Percentiles rank a stretch among this genome's conserved stretches.
Evolutionary conservation across 2,113 vertebrate genomes (phyloP).

Genomic region (Oceanodroma tethys): DNA sequence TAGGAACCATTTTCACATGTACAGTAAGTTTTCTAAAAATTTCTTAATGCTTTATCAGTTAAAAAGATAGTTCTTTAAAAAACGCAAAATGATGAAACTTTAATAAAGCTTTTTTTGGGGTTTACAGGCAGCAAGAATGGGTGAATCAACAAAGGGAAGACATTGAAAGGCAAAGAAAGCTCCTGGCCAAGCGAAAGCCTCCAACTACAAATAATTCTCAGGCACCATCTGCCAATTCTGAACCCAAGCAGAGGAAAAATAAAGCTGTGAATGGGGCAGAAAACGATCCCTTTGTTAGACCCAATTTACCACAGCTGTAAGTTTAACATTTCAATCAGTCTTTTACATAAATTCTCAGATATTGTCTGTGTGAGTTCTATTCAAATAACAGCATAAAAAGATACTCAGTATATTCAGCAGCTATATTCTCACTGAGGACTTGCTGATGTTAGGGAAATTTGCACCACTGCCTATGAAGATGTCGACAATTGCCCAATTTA

Average conservation of each 20-base stretch:
- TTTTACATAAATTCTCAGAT: slow-evolving; percentile 62
- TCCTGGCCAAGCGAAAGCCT: slow-evolving; percentile 96
- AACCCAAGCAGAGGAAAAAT: slow-evolving; percentile 98
- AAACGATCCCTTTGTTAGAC: slow-evolving; percentile 97
- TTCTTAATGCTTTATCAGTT: not conserved
- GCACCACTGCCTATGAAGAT: slow-evolving; percentile 22
- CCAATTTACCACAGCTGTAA: slow-evolving; percentile 98
- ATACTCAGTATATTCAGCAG: slow-evolving; percentile 35
- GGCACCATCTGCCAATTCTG: slow-evolving; percentile 91
- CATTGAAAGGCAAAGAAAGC: slow-evolving; percentile 97
- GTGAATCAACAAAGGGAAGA: slow-evolving; percentile 99
- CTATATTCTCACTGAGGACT: slow-evolving; percentile 48
- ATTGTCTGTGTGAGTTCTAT: slow-evolving; percentile 51
- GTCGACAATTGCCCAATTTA: not conserved
- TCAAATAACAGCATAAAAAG: slow-evolving; percentile 51
- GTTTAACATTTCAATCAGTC: slow-evolving; percentile 70
- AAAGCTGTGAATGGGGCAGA: slow-evolving; percentile 98
- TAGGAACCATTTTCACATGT: not conserved
- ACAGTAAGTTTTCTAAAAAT: not conserved
- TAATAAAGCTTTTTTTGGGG: slow-evolving; percentile 47
- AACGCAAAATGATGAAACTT: slow-evolving; percentile 23
- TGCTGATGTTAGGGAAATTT: slow-evolving; percentile 57
- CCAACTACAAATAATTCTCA: slow-evolving; percentile 92
- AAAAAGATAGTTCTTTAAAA: not conserved
- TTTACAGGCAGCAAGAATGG: slow-evolving; percentile 92